phyloP scores from a whole-genome alignment of 2,797 vertebrate species.

The Lophotriccus pileatus region DNA sequence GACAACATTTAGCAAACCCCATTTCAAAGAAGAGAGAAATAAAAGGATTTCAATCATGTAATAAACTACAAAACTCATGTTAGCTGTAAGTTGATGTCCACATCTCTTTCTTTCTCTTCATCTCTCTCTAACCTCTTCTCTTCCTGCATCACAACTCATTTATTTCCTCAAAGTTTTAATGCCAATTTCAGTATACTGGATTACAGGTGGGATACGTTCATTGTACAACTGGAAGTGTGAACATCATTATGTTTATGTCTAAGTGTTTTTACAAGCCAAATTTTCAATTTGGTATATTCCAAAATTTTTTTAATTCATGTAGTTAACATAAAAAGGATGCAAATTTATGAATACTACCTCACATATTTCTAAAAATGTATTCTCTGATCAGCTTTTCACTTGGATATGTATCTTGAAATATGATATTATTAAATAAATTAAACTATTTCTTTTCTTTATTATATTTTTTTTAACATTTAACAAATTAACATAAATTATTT shows the following conservation, averaged over 20 bases:
- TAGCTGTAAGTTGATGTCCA: not conserved
- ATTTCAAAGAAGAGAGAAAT: not conserved
- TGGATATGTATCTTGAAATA: not conserved
- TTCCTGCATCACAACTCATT: not conserved
- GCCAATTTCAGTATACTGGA: not conserved
- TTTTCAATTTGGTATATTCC: not conserved
- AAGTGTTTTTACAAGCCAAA: not conserved
- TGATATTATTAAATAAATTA: not conserved
- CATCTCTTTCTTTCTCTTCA: not conserved
- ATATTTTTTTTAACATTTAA: not conserved
- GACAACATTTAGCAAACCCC: not conserved
- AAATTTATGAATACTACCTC: not conserved
- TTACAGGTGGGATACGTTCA: not conserved
- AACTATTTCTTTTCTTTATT: not conserved
- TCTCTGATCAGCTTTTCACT: not conserved
- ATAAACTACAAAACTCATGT: not conserved
- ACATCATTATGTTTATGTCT: not conserved
- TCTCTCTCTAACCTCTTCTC: not conserved
- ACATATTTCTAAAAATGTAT: not conserved
- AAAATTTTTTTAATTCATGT: not conserved
- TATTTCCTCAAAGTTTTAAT: not conserved
- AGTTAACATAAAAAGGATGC: not conserved
- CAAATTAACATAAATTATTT: not conserved
- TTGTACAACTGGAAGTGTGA: not conserved
- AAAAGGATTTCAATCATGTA: not conserved